Evolutionary conservation across 2,797 vertebrate genomes (phyloP), one percentile per base, ranked within the genome.

Genomic region (Hyperoplus lanceolatus): DNA sequence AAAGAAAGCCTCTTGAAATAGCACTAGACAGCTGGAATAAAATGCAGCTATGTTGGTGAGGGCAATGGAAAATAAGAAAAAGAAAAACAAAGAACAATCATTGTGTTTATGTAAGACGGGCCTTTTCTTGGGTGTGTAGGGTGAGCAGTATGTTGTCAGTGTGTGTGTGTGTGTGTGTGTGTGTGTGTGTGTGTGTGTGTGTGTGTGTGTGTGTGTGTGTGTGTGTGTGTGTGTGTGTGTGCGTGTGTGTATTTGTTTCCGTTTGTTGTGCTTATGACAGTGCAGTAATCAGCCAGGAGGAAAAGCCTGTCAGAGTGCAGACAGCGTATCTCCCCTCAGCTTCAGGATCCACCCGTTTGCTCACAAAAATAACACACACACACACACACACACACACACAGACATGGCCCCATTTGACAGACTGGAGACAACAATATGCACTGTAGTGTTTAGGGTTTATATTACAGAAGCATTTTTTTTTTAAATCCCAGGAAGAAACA

Each of bases 261-360:
- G 49, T 84, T 86, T 75, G 80, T 76, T 79, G 78, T 29, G 50
- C 75, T 73, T 83, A 87, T 87, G 90, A 87, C 85, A 87, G 68
- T 82, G 84, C 83, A 84, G 85, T 87, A 92, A 94, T 94, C 87
- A 89, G 83, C 51, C 58, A 86, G 71, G 79, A 90, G 92, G 90
- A 94, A 94, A 77, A 86, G 89, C 60, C 85, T 88, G 90, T 84
- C 84, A 68, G 60, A 86, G 80, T 87, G 76, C 89, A 94, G 89
- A 92, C 89, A 83, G 85, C 80, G 53, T 92, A 93, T 93, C 93
- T 90, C 83, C 85, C 53, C 29, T 41, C 29, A 4, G 70, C 66
- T 54, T n/a, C 49, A 81, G 66, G 81, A 83, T 91, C 92, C 90
- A 86, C 89, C 83, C 86, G 0, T 68, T 70, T 64, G 85, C 58